Evolutionary conservation across 2,797 vertebrate genomes (phyloP), one percentile per base, ranked within the genome.

Genomic region (Coregonus suidteri): DNA sequence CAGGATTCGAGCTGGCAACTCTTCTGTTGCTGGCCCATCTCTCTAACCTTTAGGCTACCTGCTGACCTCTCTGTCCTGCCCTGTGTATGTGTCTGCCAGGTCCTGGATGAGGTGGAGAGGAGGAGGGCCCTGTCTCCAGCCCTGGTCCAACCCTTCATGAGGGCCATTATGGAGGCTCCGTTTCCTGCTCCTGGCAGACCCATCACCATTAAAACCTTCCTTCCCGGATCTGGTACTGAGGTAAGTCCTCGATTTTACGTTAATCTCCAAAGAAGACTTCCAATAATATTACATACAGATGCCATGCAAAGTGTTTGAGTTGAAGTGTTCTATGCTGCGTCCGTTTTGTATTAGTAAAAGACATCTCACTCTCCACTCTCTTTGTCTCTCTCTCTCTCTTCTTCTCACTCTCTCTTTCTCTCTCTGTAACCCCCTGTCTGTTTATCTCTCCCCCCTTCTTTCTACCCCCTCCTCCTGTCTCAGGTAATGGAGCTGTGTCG

Each of bases 111-210:
- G 82, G 98, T 99, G 78, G 97, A 99, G 88, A 98, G 98, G 89
- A 93, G 98, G 77, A 93, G 98, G 30, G 96, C 96, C n/a, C 97
- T 99, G 87, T 99, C 98, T 0, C 97, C 98, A 0, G 98, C 98
- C 20, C 92, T 99, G 87, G 98, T 99, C 62, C 98, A 99, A 89
- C 98, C 98, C 30, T 97, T 99, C 75, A 99, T 99, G 98, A 96
- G 98, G 86, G 97, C 96, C 64, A 96, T 99, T 80, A 98, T 99
- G 97, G 98, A 99, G 84, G 98, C 98, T 77, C 97, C 98, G 1
- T 99, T 99, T 84, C 98, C 98, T 15, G 97, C 97, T 75, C 93
- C 98, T 72, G 98, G 98, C 52, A 94, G 96, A 77, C 98, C 97
- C 0, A 97, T 99, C 85, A 91, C 94, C 14, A 95, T 99, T 88